Evolutionary conservation across 1,140 invertebrate species (phyloP).

Genomic region (Hylaeus volcanicus): DNA sequence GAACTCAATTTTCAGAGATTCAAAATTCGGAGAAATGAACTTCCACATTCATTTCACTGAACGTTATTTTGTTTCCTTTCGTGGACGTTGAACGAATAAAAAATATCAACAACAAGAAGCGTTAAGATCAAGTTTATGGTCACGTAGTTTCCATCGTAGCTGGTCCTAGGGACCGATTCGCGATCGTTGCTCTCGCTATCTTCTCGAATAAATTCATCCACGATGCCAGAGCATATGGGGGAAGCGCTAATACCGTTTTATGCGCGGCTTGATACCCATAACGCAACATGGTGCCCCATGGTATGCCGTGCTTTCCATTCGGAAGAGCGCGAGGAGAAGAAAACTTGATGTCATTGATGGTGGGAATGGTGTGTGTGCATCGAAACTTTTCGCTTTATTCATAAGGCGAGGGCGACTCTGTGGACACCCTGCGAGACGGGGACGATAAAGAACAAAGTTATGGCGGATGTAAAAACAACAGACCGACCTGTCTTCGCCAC

Average conservation of each 20-base stretch:
- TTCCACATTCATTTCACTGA: neutral
- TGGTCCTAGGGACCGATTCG: neutral
- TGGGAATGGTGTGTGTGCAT: slow-evolving; percentile 20
- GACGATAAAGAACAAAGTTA: slow-evolving; percentile 10
- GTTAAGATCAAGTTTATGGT: neutral
- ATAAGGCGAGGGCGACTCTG: slow-evolving; percentile 56
- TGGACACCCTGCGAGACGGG: neutral
- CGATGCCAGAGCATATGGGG: slow-evolving; percentile 68
- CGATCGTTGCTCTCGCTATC: slow-evolving; percentile 6
- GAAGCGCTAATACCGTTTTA: slow-evolving; percentile 78
- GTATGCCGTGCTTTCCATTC: slow-evolving; percentile 21
- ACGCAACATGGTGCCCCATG: slow-evolving; percentile 71
- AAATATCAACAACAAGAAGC: neutral
- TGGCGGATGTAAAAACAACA: neutral
- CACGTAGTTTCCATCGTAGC: neutral
- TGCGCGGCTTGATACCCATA: slow-evolving; percentile 73
- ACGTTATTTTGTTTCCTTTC: neutral
- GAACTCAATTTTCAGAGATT: too few relatives aligned
- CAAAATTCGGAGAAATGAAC: too few relatives aligned
- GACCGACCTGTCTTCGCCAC: neutral
- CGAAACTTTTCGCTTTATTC: slow-evolving; percentile 68
- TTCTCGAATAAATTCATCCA: slow-evolving; percentile 65
- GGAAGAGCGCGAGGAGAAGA: slow-evolving; percentile 6
- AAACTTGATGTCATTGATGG: slow-evolving; percentile 20
- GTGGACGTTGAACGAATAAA: neutral